These are phyloP conservation scores for Heliocidaris erythrogramma DNA, from an alignment of 35 echinoderm and acorn worm genomes.

Conservation along the genomic window DNA sequence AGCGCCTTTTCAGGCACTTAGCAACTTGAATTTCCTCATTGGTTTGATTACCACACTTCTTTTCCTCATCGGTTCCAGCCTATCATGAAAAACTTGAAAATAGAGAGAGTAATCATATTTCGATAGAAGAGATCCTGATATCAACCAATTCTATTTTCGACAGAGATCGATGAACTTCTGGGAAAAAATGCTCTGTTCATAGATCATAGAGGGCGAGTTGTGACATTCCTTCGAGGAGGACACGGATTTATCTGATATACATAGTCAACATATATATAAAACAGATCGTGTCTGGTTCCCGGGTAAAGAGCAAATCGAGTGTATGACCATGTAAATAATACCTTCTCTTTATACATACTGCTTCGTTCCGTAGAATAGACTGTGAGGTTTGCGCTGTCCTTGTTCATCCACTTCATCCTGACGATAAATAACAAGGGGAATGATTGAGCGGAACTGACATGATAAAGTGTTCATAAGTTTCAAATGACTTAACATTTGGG, in stretches of 20 bases:
- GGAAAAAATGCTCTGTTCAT: conserved; percentile 27
- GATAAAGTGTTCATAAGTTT: no score
- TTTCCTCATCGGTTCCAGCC: conserved; percentile 38
- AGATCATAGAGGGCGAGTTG: conserved; percentile 45
- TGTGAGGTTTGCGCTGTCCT: no score
- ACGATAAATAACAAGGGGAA: no score
- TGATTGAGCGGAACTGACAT: no score
- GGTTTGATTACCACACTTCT: conserved; percentile 40
- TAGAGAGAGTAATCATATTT: conserved; percentile 47
- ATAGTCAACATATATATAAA: no score
- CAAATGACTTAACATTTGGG: no score
- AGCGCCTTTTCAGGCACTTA: conserved; percentile 31
- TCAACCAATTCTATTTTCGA: neutral
- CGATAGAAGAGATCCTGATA: neutral
- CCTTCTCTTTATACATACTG: no score
- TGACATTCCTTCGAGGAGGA: conserved; percentile 45
- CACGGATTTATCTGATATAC: neutral
- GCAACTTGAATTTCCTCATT: conserved; percentile 28
- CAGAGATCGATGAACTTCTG: conserved; percentile 40
- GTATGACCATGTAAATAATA: no score
- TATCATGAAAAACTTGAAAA: neutral
- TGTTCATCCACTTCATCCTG: no score
- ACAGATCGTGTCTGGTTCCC: no score
- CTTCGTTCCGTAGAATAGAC: no score
- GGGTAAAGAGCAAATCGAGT: no score